Evolutionary conservation across 2,797 vertebrate genomes (phyloP), one percentile per base, ranked within the genome.

Genomic region (Lepus oiostolus): DNA sequence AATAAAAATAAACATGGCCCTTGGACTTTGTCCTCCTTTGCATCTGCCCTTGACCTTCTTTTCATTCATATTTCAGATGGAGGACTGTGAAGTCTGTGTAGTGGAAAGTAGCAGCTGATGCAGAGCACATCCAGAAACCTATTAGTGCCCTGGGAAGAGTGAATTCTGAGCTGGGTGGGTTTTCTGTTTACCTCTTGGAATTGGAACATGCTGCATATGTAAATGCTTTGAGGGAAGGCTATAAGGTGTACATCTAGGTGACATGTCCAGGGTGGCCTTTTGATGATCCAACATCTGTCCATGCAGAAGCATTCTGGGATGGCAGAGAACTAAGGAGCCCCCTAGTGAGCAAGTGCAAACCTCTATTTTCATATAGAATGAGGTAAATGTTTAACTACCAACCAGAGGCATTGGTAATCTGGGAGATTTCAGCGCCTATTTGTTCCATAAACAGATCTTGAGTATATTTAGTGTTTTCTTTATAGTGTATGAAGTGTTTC

Each of bases 1-100:
- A 94, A 77, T 30, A 60, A 95, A 85, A 94, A 91, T 62, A 93
- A 81, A 63, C 22, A 17, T 70, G 81, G 47, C n/a, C 38, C 38
- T 94, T 88, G 63, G 38, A 50, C 21, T 72, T 95, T 88, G 93
- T 91, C 12, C 5, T 84, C 52, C 3, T 95, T 84, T 54, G 79
- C 19, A 47, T 77, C 21, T 94, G 21, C 30, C 74, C 68, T 85
- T 74, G 79, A 63, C 47, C 60, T 94, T 93, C 42, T 87, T 86
- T 79, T 52, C 79, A 60, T 72, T 70, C 19, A 24, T 54, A 16
- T 88, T 90, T 88, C 62, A 72, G 76, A 80, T 11, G 4, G 22
- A 74, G 63, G 70, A 21, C 21, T 72, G 22, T 30, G 42, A 3
- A n/a, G 38, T 24, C 28, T 38, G 47, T 71, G 30, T 75, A 16